These are phyloP conservation scores for Urocyon cinereoargenteus DNA, from an alignment of 2,797 vertebrate species.

Conservation along the genomic window DNA sequence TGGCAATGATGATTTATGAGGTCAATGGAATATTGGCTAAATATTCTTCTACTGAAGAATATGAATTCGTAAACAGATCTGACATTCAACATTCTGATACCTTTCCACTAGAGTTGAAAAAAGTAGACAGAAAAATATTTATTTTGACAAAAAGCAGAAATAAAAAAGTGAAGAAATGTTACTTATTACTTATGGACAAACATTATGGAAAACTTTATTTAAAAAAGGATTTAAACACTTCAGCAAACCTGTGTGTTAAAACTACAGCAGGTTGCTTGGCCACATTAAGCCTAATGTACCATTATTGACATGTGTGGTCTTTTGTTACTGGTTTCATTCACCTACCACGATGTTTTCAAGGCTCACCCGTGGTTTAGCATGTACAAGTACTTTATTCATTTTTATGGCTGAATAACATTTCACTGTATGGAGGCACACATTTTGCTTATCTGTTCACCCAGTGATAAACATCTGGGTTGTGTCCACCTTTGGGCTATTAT, in stretches of 20 bases:
- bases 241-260: slow-evolving; percentile 52
- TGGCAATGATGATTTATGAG: slow-evolving; percentile 3
- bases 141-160: slow-evolving; percentile 74
- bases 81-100: not conserved
- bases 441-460: not conserved
- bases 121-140: slow-evolving; percentile 63
- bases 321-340: not conserved
- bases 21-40: not conserved
- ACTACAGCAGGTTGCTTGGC: slow-evolving; percentile 36
- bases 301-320: not conserved
- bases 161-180: slow-evolving; percentile 70
- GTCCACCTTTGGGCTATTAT: not conserved
- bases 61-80: not conserved
- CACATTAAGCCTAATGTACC: slow-evolving; percentile 46
- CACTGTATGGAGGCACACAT: not conserved
- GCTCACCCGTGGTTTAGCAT: not conserved
- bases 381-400: not conserved
- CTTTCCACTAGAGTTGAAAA: not conserved
- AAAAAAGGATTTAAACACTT: not conserved
- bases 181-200: not conserved
- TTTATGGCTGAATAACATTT: not conserved
- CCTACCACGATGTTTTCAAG: not conserved
- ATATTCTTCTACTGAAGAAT: not conserved
- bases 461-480: not conserved
- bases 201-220: not conserved